phyloP scores from a whole-genome alignment of 2,113 vertebrate genomes.

The Struthidea cinerea region DNA sequence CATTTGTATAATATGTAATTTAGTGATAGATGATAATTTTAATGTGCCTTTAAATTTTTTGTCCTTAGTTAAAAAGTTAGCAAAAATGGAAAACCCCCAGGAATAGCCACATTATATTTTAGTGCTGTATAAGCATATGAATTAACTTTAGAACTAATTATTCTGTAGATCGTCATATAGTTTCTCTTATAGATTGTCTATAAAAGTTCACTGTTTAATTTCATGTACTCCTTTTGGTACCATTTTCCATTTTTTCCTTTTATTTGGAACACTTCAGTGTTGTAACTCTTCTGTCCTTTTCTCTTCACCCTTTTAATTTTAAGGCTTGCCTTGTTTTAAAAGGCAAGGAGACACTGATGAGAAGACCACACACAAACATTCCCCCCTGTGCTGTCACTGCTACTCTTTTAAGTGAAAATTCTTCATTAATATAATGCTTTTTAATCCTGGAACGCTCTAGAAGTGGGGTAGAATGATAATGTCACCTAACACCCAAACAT shows the following conservation, averaged over 20 bases:
- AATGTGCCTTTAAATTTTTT: conserved; percentile 68
- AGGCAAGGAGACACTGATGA: not conserved
- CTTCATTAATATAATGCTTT: not conserved
- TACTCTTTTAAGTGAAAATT: not conserved
- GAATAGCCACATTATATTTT: conserved; percentile 49
- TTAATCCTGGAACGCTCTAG: not conserved
- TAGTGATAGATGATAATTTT: conserved; percentile 73
- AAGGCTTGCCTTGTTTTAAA: not conserved
- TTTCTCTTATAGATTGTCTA: not conserved
- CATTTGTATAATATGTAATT: conserved; percentile 77
- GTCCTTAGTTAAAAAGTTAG: conserved; percentile 73
- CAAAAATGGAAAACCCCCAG: conserved; percentile 63
- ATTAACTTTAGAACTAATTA: conserved; percentile 43
- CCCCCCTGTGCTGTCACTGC: not conserved
- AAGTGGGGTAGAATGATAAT: not conserved
- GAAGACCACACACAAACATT: not conserved
- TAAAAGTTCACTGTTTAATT: not conserved
- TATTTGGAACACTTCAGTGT: not conserved
- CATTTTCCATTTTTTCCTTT: not conserved
- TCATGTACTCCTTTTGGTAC: not conserved
- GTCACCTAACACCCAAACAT: not conserved
- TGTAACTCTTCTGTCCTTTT: not conserved
- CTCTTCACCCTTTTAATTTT: not conserved
- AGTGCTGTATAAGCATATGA: conserved; percentile 7
- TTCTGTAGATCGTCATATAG: not conserved